A percentile compares a stretch with the other conserved stretches of the same genome.
Conservation (phyloP, 2,113 vertebrate genomes). For the Plotosus lineatus region DNA sequence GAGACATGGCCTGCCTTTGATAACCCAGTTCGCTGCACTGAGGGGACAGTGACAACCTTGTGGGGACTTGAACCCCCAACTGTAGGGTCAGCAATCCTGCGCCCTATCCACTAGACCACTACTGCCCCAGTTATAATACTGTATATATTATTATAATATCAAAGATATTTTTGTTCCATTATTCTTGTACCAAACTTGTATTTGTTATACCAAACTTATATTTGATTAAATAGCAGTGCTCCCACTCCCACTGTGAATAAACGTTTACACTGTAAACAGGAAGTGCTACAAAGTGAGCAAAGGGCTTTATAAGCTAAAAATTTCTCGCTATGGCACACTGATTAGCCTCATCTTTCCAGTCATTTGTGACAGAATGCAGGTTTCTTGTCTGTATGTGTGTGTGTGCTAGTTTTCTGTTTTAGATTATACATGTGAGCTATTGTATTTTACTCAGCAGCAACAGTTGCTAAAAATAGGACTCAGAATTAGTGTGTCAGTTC, state of each 20-base stretch:
- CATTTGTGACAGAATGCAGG: neutral
- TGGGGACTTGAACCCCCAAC: no score
- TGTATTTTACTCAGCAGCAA: neutral
- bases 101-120: no score
- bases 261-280: neutral
- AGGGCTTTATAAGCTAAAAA: neutral
- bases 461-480: neutral
- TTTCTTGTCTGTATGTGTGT: neutral
- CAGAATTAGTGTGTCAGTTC: neutral
- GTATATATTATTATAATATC: neutral
- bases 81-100: no score
- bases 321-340: neutral
- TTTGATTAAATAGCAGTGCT: neutral
- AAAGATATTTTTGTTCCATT: neutral
- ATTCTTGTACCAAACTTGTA: no score
- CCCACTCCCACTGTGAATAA: neutral
- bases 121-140: neutral
- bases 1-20: no score
- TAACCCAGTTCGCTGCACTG: no score
- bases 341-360: neutral
- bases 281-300: neutral
- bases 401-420: constrained; percentile 25
- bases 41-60: no score
- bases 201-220: neutral
- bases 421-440: neutral